These are phyloP conservation scores for Pampusana beccarii DNA, from an alignment of 2,113 vertebrate genomes.

Conservation along the genomic window DNA sequence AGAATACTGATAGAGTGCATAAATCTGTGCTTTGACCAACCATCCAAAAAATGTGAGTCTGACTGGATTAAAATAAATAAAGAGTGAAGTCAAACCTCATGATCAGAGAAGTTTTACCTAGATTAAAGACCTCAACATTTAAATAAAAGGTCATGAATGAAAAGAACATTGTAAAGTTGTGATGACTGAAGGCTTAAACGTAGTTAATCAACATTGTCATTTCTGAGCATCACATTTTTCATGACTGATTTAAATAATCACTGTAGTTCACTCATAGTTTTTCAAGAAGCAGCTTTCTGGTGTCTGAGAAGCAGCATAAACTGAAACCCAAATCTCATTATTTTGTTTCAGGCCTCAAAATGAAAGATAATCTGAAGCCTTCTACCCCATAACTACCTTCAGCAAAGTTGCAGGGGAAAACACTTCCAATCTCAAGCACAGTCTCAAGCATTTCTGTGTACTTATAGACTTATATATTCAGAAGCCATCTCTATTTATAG, in stretches of 20 bases:
- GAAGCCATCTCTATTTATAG: background rate
- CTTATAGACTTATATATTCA: background rate
- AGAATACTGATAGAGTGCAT: rapidly evolving
- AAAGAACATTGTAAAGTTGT: background rate
- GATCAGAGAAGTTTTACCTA: background rate
- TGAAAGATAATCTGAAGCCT: background rate
- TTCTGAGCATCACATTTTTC: background rate
- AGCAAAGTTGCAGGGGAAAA: background rate
- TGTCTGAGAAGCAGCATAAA: background rate
- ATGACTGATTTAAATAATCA: background rate
- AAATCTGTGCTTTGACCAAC: background rate
- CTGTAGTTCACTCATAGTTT: background rate
- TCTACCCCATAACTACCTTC: background rate
- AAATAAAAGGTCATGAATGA: background rate
- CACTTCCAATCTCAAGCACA: background rate
- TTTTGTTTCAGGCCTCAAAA: background rate
- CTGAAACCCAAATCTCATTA: background rate
- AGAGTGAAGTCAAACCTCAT: background rate
- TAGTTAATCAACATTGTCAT: background rate
- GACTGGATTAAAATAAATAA: background rate
- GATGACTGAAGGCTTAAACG: no score
- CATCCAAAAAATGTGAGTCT: background rate
- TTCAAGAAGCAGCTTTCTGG: background rate
- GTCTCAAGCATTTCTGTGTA: background rate
- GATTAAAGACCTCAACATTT: background rate